phyloP scores from a whole-genome alignment of 2,113 vertebrate genomes.

The Peromyscus californicus region DNA sequence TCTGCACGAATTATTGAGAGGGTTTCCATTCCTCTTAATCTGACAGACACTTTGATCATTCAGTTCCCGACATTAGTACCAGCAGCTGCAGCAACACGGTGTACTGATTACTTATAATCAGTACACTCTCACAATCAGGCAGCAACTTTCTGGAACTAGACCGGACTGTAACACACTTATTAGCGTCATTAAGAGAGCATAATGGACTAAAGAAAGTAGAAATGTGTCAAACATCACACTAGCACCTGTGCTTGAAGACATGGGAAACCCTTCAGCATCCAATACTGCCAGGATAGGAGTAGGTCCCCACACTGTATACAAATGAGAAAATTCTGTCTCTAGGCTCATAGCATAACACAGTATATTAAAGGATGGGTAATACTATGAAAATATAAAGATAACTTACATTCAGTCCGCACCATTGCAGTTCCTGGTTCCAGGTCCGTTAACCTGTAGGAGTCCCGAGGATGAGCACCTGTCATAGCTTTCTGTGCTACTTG shows the following conservation, averaged over 20 bases:
- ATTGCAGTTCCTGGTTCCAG: neutral
- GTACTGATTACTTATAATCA: neutral
- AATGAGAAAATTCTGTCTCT: conserved; percentile 1
- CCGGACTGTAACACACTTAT: conserved; percentile 5
- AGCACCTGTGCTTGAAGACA: conserved; percentile 14
- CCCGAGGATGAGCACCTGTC: conserved; percentile 58
- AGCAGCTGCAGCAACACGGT: neutral
- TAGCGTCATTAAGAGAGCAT: neutral
- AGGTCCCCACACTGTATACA: neutral
- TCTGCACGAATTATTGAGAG: conserved; percentile 32
- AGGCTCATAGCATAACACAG: neutral
- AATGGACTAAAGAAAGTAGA: neutral
- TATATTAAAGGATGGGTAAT: neutral
- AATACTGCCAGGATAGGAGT: neutral
- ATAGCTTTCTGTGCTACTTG: conserved; percentile 67
- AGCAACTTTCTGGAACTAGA: conserved; percentile 49
- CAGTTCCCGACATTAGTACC: neutral
- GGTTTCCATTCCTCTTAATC: neutral
- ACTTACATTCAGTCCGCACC: conserved; percentile 61
- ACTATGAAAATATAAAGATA: neutral
- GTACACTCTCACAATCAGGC: conserved; percentile 8
- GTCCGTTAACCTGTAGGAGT: conserved; percentile 70
- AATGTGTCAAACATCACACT: conserved; percentile 26
- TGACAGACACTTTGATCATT: conserved; percentile 37
- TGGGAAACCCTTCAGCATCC: neutral